phyloP scores from a whole-genome alignment of 2,113 vertebrate genomes.

The Pteropus alecto region DNA sequence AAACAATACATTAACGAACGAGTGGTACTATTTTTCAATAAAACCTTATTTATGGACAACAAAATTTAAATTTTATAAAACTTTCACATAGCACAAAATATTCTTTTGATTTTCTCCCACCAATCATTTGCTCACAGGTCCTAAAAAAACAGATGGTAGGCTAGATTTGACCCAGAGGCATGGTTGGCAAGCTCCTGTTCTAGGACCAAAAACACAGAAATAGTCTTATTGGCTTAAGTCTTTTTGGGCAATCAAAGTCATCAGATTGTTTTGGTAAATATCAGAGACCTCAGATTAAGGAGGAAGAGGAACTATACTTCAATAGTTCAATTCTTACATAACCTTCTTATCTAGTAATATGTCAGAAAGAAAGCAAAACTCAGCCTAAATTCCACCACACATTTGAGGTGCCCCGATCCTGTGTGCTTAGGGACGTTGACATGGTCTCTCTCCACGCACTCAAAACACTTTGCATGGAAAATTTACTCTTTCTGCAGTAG shows the following conservation, averaged over 20 bases:
- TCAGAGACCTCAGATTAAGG: not conserved
- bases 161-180: not conserved
- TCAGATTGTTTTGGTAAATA: not conserved
- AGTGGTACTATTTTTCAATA: accelerated
- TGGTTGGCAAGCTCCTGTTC: not conserved
- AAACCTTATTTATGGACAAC: not conserved
- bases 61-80: not conserved
- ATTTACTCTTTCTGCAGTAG: not conserved
- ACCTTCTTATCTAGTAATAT: not conserved
- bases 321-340: not conserved
- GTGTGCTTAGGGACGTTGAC: not conserved
- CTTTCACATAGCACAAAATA: not conserved
- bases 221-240: not conserved
- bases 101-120: not conserved
- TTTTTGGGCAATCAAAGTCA: not conserved
- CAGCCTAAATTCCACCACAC: not conserved
- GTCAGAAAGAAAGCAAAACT: not conserved
- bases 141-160: not conserved
- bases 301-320: not conserved
- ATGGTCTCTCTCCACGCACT: too few species aligned
- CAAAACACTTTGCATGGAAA: not conserved
- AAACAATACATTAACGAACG: not conserved
- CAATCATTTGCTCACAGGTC: not conserved
- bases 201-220: not conserved
- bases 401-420: not conserved